Conservation (phyloP, 1,140 invertebrate genomes). For the Subanguina moxae region DNA sequence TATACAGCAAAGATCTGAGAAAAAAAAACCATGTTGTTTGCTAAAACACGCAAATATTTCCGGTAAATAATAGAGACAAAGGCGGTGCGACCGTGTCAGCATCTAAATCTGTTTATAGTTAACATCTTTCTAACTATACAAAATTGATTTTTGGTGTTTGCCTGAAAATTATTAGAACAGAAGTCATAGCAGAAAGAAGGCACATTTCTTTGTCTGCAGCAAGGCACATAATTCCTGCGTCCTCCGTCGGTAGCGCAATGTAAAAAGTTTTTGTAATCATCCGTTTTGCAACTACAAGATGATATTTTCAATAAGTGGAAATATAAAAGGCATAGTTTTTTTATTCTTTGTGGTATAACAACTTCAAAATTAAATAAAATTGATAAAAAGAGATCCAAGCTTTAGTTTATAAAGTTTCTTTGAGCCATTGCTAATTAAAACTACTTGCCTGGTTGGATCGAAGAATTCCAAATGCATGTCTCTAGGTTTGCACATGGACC, state of each 20-base stretch:
- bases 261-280: slow-evolving; percentile 45
- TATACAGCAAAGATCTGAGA: background rate
- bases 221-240: slow-evolving; percentile 38
- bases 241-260: slow-evolving; percentile 41
- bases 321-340: slow-evolving; percentile 10
- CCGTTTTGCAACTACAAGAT: slow-evolving; percentile 32
- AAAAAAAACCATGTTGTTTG: slow-evolving; percentile 27
- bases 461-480: slow-evolving; percentile 46
- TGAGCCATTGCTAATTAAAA: background rate
- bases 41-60: slow-evolving; percentile 46
- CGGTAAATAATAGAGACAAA: slow-evolving; percentile 43
- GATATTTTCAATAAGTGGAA: too few relatives aligned
- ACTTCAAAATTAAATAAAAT: background rate
- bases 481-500: slow-evolving; percentile 44
- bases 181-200: slow-evolving; percentile 46
- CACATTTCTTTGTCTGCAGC: slow-evolving; percentile 35
- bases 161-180: slow-evolving; percentile 37
- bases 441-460: slow-evolving; percentile 37
- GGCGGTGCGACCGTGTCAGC: slow-evolving; percentile 45
- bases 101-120: slow-evolving; percentile 33
- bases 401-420: too few relatives aligned
- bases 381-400: too few relatives aligned
- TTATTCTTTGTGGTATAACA: too few relatives aligned
- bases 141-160: slow-evolving; percentile 12
- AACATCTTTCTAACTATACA: background rate